Evolutionary conservation across 1,140 invertebrate species (phyloP).

Genomic region (Lucilia sericata): DNA sequence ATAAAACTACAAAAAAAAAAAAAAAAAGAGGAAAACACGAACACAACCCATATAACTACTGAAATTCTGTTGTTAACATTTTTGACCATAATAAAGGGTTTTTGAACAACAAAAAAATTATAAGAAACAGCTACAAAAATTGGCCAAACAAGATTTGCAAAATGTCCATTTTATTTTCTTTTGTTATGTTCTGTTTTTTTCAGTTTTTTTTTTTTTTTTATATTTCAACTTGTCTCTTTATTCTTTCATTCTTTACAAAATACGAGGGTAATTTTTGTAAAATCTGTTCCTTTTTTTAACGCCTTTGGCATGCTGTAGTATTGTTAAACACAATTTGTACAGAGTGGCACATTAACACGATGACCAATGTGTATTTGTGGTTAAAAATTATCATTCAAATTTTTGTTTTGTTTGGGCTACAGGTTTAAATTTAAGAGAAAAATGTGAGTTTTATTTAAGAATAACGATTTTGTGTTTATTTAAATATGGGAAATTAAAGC

Average conservation of each 20-base stretch:
- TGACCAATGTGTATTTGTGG: too few relatives aligned
- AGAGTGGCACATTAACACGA: neutral
- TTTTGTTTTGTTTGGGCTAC: too few relatives aligned
- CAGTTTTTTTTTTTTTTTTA: too few relatives aligned
- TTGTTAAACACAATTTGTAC: too few relatives aligned
- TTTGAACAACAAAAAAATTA: neutral
- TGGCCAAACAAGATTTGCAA: neutral
- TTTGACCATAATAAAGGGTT: constrained; percentile 34
- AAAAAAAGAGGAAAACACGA: neutral
- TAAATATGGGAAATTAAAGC: too few relatives aligned
- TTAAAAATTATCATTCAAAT: too few relatives aligned
- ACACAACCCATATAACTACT: neutral
- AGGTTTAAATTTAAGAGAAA: too few relatives aligned
- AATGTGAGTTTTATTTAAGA: too few relatives aligned
- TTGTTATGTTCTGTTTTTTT: constrained; percentile 12
- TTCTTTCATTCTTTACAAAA: neutral
- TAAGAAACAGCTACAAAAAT: neutral
- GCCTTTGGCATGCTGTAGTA: neutral
- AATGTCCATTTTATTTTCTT: neutral
- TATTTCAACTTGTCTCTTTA: neutral
- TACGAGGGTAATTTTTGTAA: neutral
- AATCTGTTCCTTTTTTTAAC: neutral
- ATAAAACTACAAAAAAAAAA: neutral
- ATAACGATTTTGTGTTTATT: too few relatives aligned
- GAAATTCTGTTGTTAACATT: constrained; percentile 33